Evolutionary conservation across 2,797 vertebrate species (phyloP).

Genomic region (Gymnopithys bicolor): DNA sequence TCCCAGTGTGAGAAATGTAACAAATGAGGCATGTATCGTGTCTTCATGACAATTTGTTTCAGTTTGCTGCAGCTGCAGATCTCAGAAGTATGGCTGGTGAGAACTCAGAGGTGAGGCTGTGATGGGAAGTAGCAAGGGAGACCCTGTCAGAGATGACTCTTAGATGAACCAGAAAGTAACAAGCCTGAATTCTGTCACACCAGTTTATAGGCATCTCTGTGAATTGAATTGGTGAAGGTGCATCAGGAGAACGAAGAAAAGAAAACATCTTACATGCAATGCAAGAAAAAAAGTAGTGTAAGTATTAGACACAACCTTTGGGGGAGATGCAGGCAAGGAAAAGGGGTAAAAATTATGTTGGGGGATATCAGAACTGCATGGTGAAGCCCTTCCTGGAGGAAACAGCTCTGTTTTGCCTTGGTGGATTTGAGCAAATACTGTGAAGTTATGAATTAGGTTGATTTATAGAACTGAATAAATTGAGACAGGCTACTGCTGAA

Average conservation of each 20-base stretch:
- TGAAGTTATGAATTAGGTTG: neutral
- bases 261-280: neutral
- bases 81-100: neutral
- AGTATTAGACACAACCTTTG: neutral
- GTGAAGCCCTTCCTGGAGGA: neutral
- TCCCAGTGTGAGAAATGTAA: neutral
- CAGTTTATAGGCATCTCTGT: neutral
- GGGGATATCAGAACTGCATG: neutral
- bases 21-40: neutral
- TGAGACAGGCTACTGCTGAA: neutral
- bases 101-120: neutral
- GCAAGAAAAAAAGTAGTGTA: neutral
- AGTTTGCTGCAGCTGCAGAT: neutral
- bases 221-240: neutral
- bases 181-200: neutral
- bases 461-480: neutral
- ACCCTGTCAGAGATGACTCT: neutral
- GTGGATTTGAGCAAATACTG: neutral
- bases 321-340: neutral
- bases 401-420: neutral
- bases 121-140: neutral
- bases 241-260: neutral
- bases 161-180: neutral
- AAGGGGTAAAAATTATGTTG: neutral
- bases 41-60: slow-evolving; percentile 6